Percentiles rank a stretch among this genome's conserved stretches.
These are phyloP conservation scores for Hydrophis major DNA, from an alignment of 2,797 vertebrate genomes.

Conservation along the genomic window DNA sequence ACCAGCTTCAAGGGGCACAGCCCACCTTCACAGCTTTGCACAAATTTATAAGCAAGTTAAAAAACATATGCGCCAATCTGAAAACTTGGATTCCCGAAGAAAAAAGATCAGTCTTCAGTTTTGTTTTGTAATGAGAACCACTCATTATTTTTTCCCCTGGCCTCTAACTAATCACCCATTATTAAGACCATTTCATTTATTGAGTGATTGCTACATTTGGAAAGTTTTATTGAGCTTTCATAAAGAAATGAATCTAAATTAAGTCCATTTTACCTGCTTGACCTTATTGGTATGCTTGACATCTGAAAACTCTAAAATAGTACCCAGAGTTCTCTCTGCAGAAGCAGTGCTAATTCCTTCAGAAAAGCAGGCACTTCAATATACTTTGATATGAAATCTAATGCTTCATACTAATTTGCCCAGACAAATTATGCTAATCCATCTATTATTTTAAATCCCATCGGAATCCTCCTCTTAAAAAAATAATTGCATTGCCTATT, in stretches of 20 bases:
- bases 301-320: not conserved
- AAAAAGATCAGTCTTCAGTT: not conserved
- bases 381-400: not conserved
- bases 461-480: not conserved
- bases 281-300: not conserved
- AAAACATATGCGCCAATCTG: not conserved
- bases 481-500: not conserved
- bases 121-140: not conserved
- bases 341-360: not conserved
- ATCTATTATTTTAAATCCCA: not conserved
- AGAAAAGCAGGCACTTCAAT: not conserved
- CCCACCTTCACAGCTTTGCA: not conserved
- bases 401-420: not conserved
- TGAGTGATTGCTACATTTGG: not conserved
- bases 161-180: not conserved
- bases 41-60: not conserved
- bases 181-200: not conserved
- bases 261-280: not conserved
- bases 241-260: not conserved
- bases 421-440: not conserved
- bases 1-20: not conserved
- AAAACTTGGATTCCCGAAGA: not conserved
- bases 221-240: not conserved
- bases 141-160: not conserved
- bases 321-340: not conserved